Percentiles rank a stretch among this genome's conserved stretches.
Evolutionary conservation across 1,140 invertebrate genomes (phyloP).

Genomic region (Lordiphosa clarofinis): DNA sequence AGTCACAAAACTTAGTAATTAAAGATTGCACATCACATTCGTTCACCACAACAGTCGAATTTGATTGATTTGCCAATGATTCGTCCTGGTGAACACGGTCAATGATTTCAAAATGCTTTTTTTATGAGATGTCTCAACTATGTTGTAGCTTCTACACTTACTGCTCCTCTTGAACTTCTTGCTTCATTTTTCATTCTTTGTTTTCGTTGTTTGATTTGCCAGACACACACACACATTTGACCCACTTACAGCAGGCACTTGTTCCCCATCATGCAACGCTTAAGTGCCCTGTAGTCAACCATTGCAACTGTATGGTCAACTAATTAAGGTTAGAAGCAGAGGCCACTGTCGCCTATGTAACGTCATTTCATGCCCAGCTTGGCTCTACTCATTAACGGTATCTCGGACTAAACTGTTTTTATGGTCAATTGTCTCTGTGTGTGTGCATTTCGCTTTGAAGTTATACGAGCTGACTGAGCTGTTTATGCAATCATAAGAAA

Average conservation of each 20-base stretch:
- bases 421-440: conserved; percentile 32
- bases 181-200: not conserved
- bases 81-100: too few relatives aligned
- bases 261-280: conserved; percentile 1
- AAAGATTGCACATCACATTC: too few relatives aligned
- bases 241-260: conserved; percentile 1
- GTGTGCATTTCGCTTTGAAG: conserved; percentile 42
- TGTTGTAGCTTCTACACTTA: not conserved
- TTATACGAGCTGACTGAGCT: conserved; percentile 19
- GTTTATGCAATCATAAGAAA: conserved; percentile 8
- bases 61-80: too few relatives aligned
- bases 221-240: conserved; percentile 1
- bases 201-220: conserved; percentile 1
- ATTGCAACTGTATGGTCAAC: conserved; percentile 17
- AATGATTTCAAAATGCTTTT: too few relatives aligned
- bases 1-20: too few relatives aligned
- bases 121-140: not conserved
- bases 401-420: conserved; percentile 29
- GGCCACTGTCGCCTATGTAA: conserved; percentile 11
- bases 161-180: not conserved
- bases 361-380: conserved; percentile 29
- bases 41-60: too few relatives aligned
- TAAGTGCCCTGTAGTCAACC: conserved; percentile 1
- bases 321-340: conserved; percentile 47
- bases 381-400: conserved; percentile 60